Conservation (phyloP, 2,113 vertebrate species). For the Alces alces region DNA sequence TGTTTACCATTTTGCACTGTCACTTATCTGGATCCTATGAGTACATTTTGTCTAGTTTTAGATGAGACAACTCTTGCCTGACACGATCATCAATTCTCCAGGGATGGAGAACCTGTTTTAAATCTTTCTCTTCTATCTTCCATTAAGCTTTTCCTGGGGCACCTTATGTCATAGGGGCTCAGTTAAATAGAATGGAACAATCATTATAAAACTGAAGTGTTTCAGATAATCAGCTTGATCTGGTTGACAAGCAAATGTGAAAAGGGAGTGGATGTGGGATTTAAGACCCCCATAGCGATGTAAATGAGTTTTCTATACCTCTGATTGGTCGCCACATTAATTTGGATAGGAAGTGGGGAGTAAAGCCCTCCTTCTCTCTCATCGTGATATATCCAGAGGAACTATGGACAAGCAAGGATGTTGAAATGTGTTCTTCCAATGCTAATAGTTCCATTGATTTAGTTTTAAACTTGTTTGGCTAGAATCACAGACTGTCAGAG, state of each 20-base stretch:
- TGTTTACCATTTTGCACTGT: neutral
- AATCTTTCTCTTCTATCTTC: neutral
- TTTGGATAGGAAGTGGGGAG: neutral
- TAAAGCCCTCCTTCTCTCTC: neutral
- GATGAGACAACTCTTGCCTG: neutral
- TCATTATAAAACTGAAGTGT: neutral
- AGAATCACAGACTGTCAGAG: neutral
- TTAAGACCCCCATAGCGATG: neutral
- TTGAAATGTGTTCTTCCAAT: too few relatives aligned
- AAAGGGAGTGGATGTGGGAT: neutral
- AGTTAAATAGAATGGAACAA: neutral
- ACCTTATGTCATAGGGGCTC: neutral
- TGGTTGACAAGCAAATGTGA: neutral
- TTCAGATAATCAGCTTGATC: neutral
- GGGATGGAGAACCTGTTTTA: neutral
- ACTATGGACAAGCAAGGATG: rapidly evolving
- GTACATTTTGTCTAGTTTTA: neutral
- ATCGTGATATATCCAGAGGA: neutral
- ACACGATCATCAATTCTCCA: neutral
- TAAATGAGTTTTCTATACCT: neutral
- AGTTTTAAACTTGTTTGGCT: neutral
- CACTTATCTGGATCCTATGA: neutral
- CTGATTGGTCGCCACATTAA: rapidly evolving
- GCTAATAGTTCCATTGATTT: neutral
- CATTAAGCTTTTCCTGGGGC: neutral